Conservation (phyloP, 92 coral and sea anemone genomes). For the Zoanthus solanderi region DNA sequence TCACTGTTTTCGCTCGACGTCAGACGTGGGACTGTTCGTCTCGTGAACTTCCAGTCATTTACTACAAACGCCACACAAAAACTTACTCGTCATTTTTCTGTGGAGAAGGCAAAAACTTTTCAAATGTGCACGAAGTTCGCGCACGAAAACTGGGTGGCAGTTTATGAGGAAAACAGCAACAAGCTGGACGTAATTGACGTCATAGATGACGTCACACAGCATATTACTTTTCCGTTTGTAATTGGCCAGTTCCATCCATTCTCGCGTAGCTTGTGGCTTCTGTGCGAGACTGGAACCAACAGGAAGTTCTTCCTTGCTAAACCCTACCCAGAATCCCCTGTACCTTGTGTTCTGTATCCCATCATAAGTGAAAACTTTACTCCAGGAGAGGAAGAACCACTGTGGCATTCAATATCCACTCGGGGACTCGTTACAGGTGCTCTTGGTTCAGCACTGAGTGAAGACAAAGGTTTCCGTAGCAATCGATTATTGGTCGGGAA, state of each 20-base stretch:
- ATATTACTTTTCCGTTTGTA: conserved; percentile 95
- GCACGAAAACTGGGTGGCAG: conserved; percentile 78
- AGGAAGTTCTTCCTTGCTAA: conserved; percentile 86
- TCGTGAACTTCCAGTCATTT: conserved; percentile 76
- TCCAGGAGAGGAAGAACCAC: conserved; percentile 44
- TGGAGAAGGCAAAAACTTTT: conserved; percentile 72
- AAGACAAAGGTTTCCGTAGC: conserved; percentile 76
- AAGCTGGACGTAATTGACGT: conserved; percentile 84
- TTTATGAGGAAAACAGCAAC: conserved; percentile 86
- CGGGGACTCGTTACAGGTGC: conserved; percentile 73
- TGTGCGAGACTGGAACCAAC: conserved; percentile 95
- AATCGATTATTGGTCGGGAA: conserved; percentile 85
- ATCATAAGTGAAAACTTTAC: conserved; percentile 64
- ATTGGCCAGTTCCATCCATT: conserved; percentile 92
- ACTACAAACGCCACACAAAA: conserved; percentile 78
- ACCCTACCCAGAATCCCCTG: conserved; percentile 88
- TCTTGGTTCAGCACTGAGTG: conserved; percentile 68
- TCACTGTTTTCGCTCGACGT: conserved; percentile 77
- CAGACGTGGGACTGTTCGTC: conserved; percentile 61
- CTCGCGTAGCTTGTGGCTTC: conserved; percentile 93
- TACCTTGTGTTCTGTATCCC: conserved; percentile 88
- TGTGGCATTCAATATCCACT: conserved; percentile 85
- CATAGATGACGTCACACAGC: conserved; percentile 70
- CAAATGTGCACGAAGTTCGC: conserved; percentile 72
- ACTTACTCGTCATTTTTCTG: conserved; percentile 91